A percentile compares a stretch with the other conserved stretches of the same genome.
phyloP scores from a whole-genome alignment of 1,140 invertebrate genomes.

The Halyomorpha halys region DNA sequence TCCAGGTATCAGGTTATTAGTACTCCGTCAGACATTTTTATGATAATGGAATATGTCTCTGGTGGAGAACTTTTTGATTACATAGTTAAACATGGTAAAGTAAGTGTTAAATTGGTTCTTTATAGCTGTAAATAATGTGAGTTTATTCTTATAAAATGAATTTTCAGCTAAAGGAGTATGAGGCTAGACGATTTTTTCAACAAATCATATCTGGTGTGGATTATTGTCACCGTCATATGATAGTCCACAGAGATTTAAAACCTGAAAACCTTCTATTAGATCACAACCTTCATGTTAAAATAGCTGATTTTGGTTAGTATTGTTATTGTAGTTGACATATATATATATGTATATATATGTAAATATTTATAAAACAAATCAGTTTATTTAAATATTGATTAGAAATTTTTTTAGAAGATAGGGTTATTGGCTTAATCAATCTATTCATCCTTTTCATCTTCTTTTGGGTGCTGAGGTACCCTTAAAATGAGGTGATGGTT shows the following conservation, averaged over 20 bases:
- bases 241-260: slow-evolving; percentile 92
- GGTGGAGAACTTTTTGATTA: slow-evolving; percentile 99
- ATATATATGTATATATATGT: neutral
- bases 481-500: no score
- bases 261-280: slow-evolving; percentile 96
- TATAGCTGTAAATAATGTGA: no score
- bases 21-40: slow-evolving; percentile 98
- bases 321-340: neutral
- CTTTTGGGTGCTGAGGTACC: no score
- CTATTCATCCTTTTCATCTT: no score
- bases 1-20: slow-evolving; percentile 72
- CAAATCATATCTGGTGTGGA: slow-evolving; percentile 99
- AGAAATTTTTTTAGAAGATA: no score
- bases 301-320: slow-evolving; percentile 86
- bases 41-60: slow-evolving; percentile 99
- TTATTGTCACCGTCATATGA: slow-evolving; percentile 99
- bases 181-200: slow-evolving; percentile 93
- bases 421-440: no score
- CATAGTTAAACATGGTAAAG: slow-evolving; percentile 95
- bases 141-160: no score
- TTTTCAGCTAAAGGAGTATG: slow-evolving; percentile 69
- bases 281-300: slow-evolving; percentile 96
- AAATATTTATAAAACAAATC: neutral
- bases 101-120: neutral
- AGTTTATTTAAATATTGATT: neutral